phyloP scores from a whole-genome alignment of 1,140 invertebrate species.

The Mylabris phalerata region DNA sequence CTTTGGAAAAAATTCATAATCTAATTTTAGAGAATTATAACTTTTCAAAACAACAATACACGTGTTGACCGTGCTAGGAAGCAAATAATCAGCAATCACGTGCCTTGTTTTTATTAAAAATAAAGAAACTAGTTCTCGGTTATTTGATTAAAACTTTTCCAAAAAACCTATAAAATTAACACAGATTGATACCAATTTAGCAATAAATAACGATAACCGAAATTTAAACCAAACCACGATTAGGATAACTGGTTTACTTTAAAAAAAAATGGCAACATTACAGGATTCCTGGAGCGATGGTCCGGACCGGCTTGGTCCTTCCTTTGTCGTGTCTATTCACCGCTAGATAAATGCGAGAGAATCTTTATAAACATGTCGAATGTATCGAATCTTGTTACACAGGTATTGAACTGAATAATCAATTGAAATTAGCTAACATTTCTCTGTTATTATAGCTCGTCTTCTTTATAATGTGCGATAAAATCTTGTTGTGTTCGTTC shows the following conservation, averaged over 20 bases:
- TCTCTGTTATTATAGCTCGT: constrained; percentile 51
- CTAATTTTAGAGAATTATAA: no score
- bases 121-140: no score
- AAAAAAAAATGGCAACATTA: constrained; percentile 14
- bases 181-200: no score
- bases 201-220: no score
- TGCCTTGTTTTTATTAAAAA: background rate
- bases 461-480: constrained; percentile 66
- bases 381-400: constrained; percentile 57
- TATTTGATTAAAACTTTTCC: no score
- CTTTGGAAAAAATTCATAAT: no score
- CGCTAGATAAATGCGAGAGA: constrained; percentile 54
- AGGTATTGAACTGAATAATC: constrained; percentile 43
- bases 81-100: no score
- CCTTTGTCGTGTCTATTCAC: constrained; percentile 48
- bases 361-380: constrained; percentile 59
- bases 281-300: constrained; percentile 45
- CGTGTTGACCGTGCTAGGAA: no score
- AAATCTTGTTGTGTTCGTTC: constrained; percentile 42
- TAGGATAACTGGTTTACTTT: no score
- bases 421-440: background rate
- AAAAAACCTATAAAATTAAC: no score
- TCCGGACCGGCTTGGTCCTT: constrained; percentile 45
- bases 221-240: no score
- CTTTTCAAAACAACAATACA: no score